These are phyloP conservation scores for Arrhopalites spinosus DNA, from an alignment of 2,888 invertebrate genomes.

Conservation along the genomic window DNA sequence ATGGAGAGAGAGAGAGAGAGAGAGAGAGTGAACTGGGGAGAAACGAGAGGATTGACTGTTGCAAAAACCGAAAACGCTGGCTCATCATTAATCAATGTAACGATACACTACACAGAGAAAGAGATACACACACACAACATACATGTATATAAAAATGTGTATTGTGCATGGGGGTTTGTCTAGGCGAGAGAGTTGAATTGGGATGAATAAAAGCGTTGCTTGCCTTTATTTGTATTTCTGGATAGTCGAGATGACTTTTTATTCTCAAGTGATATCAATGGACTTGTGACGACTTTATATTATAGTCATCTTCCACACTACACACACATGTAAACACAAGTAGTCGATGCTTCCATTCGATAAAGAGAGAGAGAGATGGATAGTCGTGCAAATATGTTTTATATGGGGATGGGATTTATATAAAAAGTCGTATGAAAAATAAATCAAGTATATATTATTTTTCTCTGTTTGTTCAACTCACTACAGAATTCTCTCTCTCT, in stretches of 20 bases:
- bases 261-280: conserved; percentile 18
- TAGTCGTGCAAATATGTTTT: no score
- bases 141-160: not conserved
- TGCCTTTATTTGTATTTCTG: not conserved
- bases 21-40: conserved; percentile 24
- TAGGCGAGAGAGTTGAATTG: conserved; percentile 23
- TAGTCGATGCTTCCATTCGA: not conserved
- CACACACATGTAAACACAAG: not conserved
- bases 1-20: conserved; percentile 15
- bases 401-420: no score
- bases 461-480: no score
- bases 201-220: conserved; percentile 15
- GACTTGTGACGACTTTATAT: conserved; percentile 9
- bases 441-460: no score
- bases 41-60: conserved; percentile 38
- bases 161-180: conserved; percentile 13
- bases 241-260: conserved; percentile 19
- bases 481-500: no score
- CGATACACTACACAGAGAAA: not conserved
- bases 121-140: no score
- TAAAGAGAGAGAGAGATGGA: no score
- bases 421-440: no score
- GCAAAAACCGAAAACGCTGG: conserved; percentile 40
- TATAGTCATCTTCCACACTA: not conserved
- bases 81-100: conserved; percentile 44